A percentile compares a stretch with the other conserved stretches of the same genome.
Evolutionary conservation across 2,113 vertebrate species (phyloP).

Genomic region (Lonchura striata): DNA sequence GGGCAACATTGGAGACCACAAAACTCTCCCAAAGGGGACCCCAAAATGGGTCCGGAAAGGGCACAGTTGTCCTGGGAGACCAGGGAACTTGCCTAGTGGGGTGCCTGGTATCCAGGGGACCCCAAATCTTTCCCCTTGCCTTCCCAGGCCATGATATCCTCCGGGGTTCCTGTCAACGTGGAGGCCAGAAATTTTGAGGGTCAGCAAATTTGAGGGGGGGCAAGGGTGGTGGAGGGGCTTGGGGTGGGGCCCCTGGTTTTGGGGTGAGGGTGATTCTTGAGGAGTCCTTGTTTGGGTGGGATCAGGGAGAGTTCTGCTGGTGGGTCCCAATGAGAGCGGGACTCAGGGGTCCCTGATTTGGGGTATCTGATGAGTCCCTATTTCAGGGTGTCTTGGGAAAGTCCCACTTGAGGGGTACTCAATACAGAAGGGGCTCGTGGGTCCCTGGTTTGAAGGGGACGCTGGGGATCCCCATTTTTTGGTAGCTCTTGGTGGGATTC

Average conservation of each 20-base stretch:
- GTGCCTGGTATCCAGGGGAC: not conserved
- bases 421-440: not conserved
- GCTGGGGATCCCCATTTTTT: not conserved
- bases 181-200: constrained; percentile 3
- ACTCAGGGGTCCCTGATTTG: not conserved
- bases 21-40: not conserved
- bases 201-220: not conserved
- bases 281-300: not conserved
- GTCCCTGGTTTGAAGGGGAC: not conserved
- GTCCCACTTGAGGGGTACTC: not conserved
- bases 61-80: no score
- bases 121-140: not conserved
- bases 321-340: no score
- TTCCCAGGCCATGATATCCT: not conserved
- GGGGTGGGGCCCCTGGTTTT: not conserved
- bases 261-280: not conserved
- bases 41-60: not conserved
- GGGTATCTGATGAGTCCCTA: not conserved
- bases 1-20: not conserved
- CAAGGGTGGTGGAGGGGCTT: not conserved
- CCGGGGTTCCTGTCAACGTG: not conserved
- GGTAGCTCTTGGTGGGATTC: not conserved
- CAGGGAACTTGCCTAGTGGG: accelerated
- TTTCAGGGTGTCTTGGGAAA: not conserved
- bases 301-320: not conserved